Conservation (phyloP, 2,113 vertebrate species). For the Pterocles gutturalis region DNA sequence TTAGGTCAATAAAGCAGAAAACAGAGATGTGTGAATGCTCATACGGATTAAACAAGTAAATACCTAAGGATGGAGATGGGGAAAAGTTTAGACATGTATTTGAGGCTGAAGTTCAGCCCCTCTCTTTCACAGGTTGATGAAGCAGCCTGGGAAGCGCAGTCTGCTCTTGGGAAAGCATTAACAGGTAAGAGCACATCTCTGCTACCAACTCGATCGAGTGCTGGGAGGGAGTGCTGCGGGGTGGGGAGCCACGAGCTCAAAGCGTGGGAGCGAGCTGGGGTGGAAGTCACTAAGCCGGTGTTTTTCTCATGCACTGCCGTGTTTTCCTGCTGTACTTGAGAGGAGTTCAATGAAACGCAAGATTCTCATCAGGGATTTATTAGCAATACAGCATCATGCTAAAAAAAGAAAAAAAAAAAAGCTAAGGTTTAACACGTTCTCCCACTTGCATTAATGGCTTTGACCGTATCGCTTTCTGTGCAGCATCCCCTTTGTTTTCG, state of each 20-base stretch:
- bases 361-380: background rate
- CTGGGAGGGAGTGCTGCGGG: background rate
- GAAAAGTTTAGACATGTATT: background rate
- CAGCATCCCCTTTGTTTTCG: background rate
- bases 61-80: background rate
- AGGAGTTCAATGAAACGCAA: background rate
- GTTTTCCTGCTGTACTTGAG: background rate
- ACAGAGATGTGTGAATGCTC: background rate
- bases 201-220: background rate
- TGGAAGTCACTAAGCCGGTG: background rate
- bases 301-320: background rate
- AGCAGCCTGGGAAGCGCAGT: background rate
- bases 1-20: background rate
- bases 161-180: background rate
- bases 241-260: background rate
- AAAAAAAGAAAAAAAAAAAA: background rate
- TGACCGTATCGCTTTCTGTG: background rate
- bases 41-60: background rate
- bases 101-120: background rate
- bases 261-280: background rate
- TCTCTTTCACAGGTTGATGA: fast-evolving
- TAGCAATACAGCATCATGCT: background rate
- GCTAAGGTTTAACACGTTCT: background rate
- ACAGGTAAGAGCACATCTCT: background rate
- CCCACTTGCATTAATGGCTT: background rate